Evolutionary conservation across 1,140 invertebrate species (phyloP), one percentile per base, ranked within the genome.

Genomic region (Leptinotarsa undecemlineata): DNA sequence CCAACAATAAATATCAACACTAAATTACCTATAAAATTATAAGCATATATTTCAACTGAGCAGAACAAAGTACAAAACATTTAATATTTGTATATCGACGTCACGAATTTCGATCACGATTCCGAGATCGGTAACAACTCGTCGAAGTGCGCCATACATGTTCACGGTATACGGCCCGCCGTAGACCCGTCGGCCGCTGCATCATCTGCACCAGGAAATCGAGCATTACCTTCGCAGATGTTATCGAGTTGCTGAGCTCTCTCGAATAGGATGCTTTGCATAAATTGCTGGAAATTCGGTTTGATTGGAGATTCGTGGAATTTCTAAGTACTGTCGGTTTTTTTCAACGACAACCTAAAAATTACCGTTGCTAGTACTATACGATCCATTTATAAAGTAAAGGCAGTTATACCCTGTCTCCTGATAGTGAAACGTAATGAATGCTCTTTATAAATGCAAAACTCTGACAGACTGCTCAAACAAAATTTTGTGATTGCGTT

Each of bases 21-120:
- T 83, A 82, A 82, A 83, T 83, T 81, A 82, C 78, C 81, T 75
- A 82, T 81, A 83, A 82, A 82, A 83, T 83, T 82, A 83, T 82
- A 82, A 82, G 78, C 79, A 81, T 79, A 83, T 81, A 83, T 82
- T 82, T 82, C 81, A 82, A 72, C 79, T 71, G 74, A 76, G 78
- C 77, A 78, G 76, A 78, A 80, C 78, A 79, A 80, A 81, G 60
- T 82, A 82, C 78, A 79, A 82, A 82, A 83, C 82, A 81, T 83
- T 83, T 83, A 82, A 83, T 83, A 82, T 83, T 82, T 81, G 81
- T 83, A 83, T 80, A 82, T 82, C 78, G 81, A 81, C 74, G 77
- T 83, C 82, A 83, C 82, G 82, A 82, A 76, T 77, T 78, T 48
- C 70, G 79, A 82, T 82, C 81, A 82, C 81, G 81, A 82, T 19